phyloP scores from a whole-genome alignment of 2,888 invertebrate genomes.

The Minunthozetes semirufus region DNA sequence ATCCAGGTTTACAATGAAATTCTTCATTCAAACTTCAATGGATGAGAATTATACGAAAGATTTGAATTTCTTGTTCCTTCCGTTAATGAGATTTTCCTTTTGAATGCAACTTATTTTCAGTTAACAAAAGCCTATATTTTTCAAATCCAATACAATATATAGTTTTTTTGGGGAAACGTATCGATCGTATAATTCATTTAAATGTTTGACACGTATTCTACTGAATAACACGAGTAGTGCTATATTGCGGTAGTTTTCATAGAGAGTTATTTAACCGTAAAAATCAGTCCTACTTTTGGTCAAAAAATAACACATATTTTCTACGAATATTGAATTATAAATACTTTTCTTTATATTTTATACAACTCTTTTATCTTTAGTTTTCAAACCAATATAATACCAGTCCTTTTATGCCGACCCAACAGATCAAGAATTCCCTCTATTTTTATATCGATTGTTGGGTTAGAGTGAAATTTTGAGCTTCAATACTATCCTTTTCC shows the following conservation, averaged over 20 bases:
- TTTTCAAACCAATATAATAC: background rate
- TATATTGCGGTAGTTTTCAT: background rate
- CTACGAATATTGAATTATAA: background rate
- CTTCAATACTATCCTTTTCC: no score
- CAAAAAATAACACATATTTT: background rate
- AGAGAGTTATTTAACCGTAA: background rate
- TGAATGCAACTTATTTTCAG: background rate
- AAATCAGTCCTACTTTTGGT: constrained; percentile 5
- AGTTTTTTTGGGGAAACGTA: background rate
- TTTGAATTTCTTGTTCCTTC: no score
- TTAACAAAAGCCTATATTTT: no score
- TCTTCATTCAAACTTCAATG: no score
- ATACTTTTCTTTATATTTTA: background rate
- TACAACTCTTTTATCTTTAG: background rate
- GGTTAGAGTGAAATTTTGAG: no score
- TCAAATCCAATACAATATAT: background rate
- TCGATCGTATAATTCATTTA: background rate
- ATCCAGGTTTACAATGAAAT: no score
- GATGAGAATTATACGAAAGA: no score
- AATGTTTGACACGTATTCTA: background rate
- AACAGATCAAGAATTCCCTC: no score
- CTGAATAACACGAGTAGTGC: background rate
- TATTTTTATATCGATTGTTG: no score
- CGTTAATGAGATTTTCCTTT: background rate
- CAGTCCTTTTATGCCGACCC: background rate